Evolutionary conservation across 2,888 invertebrate genomes (phyloP), one percentile per base, ranked within the genome.

Genomic region (Miltochrista miniata): DNA sequence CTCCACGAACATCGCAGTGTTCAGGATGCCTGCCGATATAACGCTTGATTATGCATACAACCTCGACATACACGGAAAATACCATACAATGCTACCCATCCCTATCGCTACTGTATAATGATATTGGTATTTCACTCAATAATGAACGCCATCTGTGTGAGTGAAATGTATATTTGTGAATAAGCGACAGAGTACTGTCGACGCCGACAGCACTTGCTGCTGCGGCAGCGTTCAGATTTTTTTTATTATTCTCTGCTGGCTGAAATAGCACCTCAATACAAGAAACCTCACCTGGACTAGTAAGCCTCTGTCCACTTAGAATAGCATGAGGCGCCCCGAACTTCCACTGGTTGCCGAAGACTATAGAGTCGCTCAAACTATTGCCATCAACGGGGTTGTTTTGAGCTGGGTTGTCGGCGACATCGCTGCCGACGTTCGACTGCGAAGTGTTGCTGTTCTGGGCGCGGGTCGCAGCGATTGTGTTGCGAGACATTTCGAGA

Each of bases 401-500:
- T 67, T 88, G 87, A 12, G 87, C 53, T 2, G 85, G 80, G 56
- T 79, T 76, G 72, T 86, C 89, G 0, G 68, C 55, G 37, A 75
- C 79, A 43, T 61, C 64, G 39, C 50, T 47, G 31, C 56, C 67
- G 2, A 65, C 59, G 24, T 52, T 58, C 47, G 68, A 50, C 40
- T 68, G 72, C 34, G 72, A 54, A 35, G 71, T 51, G 51, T 56
- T 64, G 1, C 79, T 57, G 51, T 53, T 65, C 34, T 72, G 64
- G 13, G 75, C 83, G n/a, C 87, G 81, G 0, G 92, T 92, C 39
- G 93, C 93, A n/a, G 93, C 87, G 18, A 93, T 90, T 0, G 94
- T 93, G 80, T 94, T 95, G 50, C 94, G 93, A 1, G 95, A 94
- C 84, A 95, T 94, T 81, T 95, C 95, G 46, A 94, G 91, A 0